phyloP scores from a whole-genome alignment of 2,888 invertebrate species.

The Emmelina monodactyla region DNA sequence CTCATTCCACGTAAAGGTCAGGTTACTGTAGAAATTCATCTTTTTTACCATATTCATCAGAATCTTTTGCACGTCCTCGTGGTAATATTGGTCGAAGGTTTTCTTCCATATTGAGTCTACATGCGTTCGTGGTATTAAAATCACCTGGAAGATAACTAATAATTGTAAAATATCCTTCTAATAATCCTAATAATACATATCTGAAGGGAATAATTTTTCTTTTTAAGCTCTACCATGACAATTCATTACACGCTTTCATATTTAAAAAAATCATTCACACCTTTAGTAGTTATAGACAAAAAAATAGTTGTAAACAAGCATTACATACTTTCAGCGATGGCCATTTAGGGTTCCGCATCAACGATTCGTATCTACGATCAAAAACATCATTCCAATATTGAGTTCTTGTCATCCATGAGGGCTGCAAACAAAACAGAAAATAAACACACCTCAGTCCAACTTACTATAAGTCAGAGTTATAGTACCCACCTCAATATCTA shows the following conservation, averaged over 20 bases:
- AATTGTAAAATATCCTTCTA: no score
- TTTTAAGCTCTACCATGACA: no score
- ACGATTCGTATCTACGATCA: constrained; percentile 42
- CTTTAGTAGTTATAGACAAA: no score
- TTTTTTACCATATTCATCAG: constrained; percentile 46
- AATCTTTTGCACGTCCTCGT: constrained; percentile 34
- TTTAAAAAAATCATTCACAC: no score
- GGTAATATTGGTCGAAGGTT: constrained; percentile 38
- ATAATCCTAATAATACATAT: no score
- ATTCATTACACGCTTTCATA: no score
- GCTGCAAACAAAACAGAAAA: constrained; percentile 22
- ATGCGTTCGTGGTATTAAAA: constrained; percentile 39
- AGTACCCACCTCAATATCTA: constrained; percentile 45
- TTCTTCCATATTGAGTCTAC: constrained; percentile 44
- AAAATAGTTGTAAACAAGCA: no score
- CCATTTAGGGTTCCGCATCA: constrained; percentile 49
- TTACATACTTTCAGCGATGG: constrained; percentile 43
- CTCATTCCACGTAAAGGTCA: constrained; percentile 53
- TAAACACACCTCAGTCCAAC: no score
- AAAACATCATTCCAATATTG: constrained; percentile 44
- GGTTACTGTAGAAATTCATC: constrained; percentile 39
- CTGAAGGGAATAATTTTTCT: no score
- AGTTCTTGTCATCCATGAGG: constrained; percentile 32
- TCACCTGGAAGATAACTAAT: constrained; percentile 41
- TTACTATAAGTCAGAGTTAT: background rate